Conservation (phyloP, 2,888 invertebrate genomes). For the Oscheius sp. region DNA sequence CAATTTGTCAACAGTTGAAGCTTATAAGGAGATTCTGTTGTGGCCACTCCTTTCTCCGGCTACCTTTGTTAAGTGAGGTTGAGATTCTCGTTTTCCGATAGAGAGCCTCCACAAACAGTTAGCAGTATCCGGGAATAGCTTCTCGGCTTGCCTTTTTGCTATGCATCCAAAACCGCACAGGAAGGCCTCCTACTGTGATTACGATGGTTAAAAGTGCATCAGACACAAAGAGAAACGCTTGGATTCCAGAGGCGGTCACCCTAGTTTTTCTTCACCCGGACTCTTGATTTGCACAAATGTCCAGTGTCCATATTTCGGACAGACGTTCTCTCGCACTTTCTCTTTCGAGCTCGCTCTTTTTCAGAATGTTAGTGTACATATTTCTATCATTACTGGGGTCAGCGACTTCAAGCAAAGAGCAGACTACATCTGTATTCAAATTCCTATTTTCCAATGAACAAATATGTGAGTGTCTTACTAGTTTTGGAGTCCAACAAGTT, state of each 20-base stretch:
- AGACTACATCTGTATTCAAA: slow-evolving; percentile 19
- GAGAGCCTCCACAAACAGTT: too few species aligned
- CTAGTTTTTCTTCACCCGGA: slow-evolving; percentile 22
- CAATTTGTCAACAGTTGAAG: too few species aligned
- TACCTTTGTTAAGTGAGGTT: too few species aligned
- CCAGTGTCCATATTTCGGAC: neutral
- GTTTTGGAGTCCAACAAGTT: neutral
- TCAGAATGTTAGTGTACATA: slow-evolving; percentile 17
- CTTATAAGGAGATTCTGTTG: too few species aligned
- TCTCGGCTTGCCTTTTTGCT: neutral
- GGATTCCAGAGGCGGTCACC: slow-evolving; percentile 24
- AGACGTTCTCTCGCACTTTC: neutral
- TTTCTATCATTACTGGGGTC: neutral
- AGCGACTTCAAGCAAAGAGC: neutral
- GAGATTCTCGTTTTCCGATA: too few species aligned
- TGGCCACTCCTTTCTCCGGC: too few species aligned
- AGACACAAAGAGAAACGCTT: slow-evolving; percentile 29
- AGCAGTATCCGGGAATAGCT: too few species aligned
- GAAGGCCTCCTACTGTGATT: slow-evolving; percentile 30
- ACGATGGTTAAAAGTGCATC: slow-evolving; percentile 29
- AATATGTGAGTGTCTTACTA: slow-evolving; percentile 26
- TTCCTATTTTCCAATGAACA: slow-evolving; percentile 30
- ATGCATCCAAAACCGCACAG: slow-evolving; percentile 20
- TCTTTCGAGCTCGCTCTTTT: neutral
- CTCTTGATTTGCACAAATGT: slow-evolving; percentile 20